Evolutionary conservation across 2,888 invertebrate genomes (phyloP).

Genomic region (Plebejus argus): DNA sequence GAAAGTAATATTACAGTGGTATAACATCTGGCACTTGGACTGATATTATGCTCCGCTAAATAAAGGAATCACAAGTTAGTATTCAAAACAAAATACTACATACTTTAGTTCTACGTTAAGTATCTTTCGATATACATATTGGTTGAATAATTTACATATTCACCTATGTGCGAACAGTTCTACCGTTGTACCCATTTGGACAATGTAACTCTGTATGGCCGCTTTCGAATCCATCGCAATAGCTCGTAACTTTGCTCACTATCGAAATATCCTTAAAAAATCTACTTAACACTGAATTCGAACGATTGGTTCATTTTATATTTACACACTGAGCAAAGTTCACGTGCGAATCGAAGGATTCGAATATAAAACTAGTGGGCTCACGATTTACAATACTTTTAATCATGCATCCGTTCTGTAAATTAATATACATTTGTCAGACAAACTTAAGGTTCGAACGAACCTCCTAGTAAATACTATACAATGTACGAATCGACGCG

Average conservation of each 20-base stretch:
- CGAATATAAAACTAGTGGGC: constrained; percentile 2
- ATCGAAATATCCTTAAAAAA: constrained; percentile 23
- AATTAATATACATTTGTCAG: constrained; percentile 11
- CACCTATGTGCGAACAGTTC: constrained; percentile 32
- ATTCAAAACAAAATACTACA: constrained; percentile 44
- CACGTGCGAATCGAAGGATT: neutral
- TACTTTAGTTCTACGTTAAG: constrained; percentile 34
- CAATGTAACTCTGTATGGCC: constrained; percentile 9
- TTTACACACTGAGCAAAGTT: constrained; percentile 7
- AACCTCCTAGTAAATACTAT: constrained; percentile 18
- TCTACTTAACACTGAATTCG: constrained; percentile 23
- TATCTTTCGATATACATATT: constrained; percentile 34
- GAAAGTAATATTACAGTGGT: neutral
- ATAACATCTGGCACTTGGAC: constrained; percentile 32
- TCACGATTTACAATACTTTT: neutral
- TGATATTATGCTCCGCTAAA: constrained; percentile 60
- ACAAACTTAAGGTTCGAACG: neutral
- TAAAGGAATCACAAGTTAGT: constrained; percentile 48
- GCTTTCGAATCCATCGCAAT: neutral
- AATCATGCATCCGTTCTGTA: neutral
- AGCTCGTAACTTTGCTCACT: constrained; percentile 1
- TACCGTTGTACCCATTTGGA: constrained; percentile 30
- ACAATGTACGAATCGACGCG: constrained; percentile 16
- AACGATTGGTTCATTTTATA: constrained; percentile 30
- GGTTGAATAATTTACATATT: constrained; percentile 31